These are phyloP conservation scores for Pseudomyrmex gracilis DNA, from an alignment of 1,140 invertebrate genomes.

Conservation along the genomic window DNA sequence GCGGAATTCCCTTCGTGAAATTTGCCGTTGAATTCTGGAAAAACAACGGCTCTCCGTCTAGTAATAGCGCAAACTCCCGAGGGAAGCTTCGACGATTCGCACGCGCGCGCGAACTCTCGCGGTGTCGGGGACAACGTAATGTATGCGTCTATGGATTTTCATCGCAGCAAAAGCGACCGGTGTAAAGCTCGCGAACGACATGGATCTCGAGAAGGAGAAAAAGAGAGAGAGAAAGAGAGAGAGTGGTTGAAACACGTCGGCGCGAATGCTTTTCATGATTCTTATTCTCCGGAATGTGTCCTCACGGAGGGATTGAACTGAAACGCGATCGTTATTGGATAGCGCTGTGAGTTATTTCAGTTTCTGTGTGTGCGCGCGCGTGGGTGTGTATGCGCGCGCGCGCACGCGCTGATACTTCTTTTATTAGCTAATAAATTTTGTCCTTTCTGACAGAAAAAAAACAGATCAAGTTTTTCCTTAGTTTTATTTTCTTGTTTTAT, in stretches of 20 bases:
- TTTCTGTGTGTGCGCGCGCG: too few species aligned
- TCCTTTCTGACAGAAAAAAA: too few species aligned
- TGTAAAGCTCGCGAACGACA: constrained; percentile 14
- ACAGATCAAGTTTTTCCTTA: too few species aligned
- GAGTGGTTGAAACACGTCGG: constrained; percentile 12
- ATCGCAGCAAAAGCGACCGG: constrained; percentile 10
- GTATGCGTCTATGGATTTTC: not conserved
- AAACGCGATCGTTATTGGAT: not conserved
- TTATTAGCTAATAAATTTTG: too few species aligned
- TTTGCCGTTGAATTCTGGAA: not conserved
- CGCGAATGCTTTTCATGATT: not conserved
- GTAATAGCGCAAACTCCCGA: constrained; percentile 18
- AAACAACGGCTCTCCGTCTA: constrained; percentile 17
- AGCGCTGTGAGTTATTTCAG: not conserved
- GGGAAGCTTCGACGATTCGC: constrained; percentile 12
- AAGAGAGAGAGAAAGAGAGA: not conserved
- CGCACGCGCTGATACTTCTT: too few species aligned
- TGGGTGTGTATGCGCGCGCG: too few species aligned
- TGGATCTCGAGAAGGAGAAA: not conserved
- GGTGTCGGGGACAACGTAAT: not conserved
- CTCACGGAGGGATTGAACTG: not conserved
- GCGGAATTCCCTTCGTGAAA: constrained; percentile 20
- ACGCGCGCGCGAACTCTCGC: constrained; percentile 5
- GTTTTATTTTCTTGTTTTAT: too few species aligned
- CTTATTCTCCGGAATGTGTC: not conserved